Conservation (phyloP, 2,113 vertebrate species). For the human region GRCh38 chr19:3322501-3323000, state of each 20-base stretch:
- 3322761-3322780: background rate
- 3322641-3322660: too few species aligned
- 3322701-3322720: too few species aligned
- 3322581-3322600: too few species aligned
- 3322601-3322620: fast-evolving
- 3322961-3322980: fast-evolving
- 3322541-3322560: too few species aligned
- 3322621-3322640: fast-evolving
- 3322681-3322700: too few species aligned
- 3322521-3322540: too few species aligned
- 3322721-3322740: background rate
- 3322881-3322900: fast-evolving
- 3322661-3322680: fast-evolving
- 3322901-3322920: fast-evolving
- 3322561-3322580: fast-evolving
- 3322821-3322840: background rate
- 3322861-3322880: background rate
- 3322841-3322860: background rate
- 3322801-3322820: background rate
- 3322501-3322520: too few species aligned
- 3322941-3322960: too few species aligned
- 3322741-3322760: background rate
- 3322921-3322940: background rate
- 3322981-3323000: too few species aligned
- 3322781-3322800: background rate